Percentiles rank a stretch among this genome's conserved stretches.
These are phyloP conservation scores for Gryon sp. DNA, from an alignment of 1,140 invertebrate genomes.

Conservation along the genomic window DNA sequence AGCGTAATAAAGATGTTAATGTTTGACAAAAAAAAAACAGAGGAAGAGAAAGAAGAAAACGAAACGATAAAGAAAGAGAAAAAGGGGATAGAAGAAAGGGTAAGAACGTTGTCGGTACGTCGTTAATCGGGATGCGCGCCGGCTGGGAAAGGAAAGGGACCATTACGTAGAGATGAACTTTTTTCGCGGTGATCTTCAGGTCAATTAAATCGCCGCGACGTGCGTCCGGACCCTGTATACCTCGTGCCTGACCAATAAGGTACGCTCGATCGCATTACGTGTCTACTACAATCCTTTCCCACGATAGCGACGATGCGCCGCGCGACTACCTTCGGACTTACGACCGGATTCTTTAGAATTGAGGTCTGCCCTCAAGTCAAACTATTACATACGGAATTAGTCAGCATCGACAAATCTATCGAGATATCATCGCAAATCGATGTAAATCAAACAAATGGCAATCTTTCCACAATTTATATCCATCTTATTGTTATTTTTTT, in stretches of 20 bases:
- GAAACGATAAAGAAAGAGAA: constrained; percentile 8
- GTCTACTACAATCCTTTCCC: constrained; percentile 65
- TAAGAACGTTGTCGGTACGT: constrained; percentile 42
- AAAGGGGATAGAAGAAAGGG: constrained; percentile 5
- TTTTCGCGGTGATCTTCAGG: constrained; percentile 64
- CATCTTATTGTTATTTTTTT: too few relatives aligned
- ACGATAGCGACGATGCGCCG: constrained; percentile 64
- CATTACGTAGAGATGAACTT: constrained; percentile 64
- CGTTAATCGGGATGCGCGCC: constrained; percentile 55
- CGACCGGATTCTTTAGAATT: constrained; percentile 61
- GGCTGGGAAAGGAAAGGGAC: constrained; percentile 65
- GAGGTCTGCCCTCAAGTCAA: constrained; percentile 52
- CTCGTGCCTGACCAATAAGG: constrained; percentile 65
- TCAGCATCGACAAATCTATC: constrained; percentile 54
- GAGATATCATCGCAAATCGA: constrained; percentile 8
- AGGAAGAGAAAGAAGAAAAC: constrained; percentile 8
- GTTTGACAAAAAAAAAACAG: constrained; percentile 33
- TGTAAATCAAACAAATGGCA: constrained; percentile 24
- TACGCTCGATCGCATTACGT: constrained; percentile 65
- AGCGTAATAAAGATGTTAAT: constrained; percentile 57
- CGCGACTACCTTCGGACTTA: constrained; percentile 59
- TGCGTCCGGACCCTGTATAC: constrained; percentile 61
- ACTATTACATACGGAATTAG: constrained; percentile 57
- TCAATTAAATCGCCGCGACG: constrained; percentile 67
- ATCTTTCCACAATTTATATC: not conserved